These are phyloP conservation scores for Geopemphigus sp. DNA, from an alignment of 1,140 invertebrate species.

Conservation along the genomic window DNA sequence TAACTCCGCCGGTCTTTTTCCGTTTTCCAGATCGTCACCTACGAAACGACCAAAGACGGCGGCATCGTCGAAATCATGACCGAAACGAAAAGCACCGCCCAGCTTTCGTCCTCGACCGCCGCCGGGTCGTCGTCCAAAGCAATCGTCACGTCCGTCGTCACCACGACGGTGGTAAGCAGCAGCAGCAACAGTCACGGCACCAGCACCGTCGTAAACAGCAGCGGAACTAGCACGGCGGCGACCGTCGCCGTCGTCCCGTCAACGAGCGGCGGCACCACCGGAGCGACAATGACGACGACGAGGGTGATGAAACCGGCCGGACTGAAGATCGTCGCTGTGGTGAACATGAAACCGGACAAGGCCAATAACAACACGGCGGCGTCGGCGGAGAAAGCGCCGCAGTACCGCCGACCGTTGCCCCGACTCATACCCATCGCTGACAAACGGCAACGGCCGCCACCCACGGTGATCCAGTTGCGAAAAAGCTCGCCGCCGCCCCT, in stretches of 20 bases:
- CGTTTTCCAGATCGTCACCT: constrained; percentile 21
- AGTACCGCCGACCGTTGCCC: constrained; percentile 67
- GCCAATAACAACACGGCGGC: constrained; percentile 2
- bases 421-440: constrained; percentile 67
- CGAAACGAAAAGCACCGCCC: constrained; percentile 1
- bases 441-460: neutral
- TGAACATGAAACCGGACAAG: neutral
- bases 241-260: too few species aligned
- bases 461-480: neutral
- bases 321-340: neutral
- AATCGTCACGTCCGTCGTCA: neutral
- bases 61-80: constrained; percentile 37
- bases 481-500: neutral
- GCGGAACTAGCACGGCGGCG: too few species aligned
- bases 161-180: too few species aligned
- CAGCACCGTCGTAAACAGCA: neutral
- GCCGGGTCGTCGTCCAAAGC: neutral
- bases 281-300: neutral
- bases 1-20: neutral
- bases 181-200: neutral
- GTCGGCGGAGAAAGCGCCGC: constrained; percentile 58
- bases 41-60: constrained; percentile 54
- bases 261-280: neutral
- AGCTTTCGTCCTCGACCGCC: neutral
- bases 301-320: neutral